Conservation (phyloP, 2,888 invertebrate genomes). For the Cinara cedri region DNA sequence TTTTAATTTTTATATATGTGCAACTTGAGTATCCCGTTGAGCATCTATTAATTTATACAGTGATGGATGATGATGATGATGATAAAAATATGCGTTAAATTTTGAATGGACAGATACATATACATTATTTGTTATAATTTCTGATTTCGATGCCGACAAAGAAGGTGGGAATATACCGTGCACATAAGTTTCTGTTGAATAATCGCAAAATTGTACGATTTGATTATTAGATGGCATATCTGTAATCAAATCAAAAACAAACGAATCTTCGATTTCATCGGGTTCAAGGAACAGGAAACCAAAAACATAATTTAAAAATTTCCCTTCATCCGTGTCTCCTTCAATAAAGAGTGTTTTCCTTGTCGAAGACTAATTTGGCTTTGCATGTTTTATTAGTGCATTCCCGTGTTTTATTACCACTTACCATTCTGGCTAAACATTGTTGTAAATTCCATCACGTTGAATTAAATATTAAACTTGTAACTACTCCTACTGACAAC, state of each 20-base stretch:
- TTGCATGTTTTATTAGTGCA: too few species aligned
- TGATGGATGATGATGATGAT: conserved; percentile 2
- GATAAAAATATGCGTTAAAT: not conserved
- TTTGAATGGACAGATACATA: not conserved
- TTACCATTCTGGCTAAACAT: not conserved
- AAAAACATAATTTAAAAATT: conserved; percentile 5
- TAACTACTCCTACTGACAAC: too few species aligned
- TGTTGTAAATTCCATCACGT: too few species aligned
- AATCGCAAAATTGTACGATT: not conserved
- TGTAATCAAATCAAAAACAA: not conserved
- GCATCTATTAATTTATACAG: not conserved
- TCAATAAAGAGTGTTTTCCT: conserved; percentile 18
- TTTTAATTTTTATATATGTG: not conserved
- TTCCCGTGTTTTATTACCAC: conserved; percentile 6
- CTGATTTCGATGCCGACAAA: not conserved
- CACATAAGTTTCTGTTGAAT: not conserved
- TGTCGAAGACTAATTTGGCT: conserved; percentile 3
- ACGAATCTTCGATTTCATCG: not conserved
- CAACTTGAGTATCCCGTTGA: not conserved
- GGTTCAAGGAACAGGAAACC: not conserved
- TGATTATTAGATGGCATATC: not conserved
- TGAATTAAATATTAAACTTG: too few species aligned
- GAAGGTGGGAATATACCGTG: not conserved
- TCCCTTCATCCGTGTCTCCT: conserved; percentile 5
- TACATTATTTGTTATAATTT: not conserved